These are phyloP conservation scores for Argyrosomus regius DNA, from an alignment of 2,797 vertebrate genomes.

Conservation along the genomic window DNA sequence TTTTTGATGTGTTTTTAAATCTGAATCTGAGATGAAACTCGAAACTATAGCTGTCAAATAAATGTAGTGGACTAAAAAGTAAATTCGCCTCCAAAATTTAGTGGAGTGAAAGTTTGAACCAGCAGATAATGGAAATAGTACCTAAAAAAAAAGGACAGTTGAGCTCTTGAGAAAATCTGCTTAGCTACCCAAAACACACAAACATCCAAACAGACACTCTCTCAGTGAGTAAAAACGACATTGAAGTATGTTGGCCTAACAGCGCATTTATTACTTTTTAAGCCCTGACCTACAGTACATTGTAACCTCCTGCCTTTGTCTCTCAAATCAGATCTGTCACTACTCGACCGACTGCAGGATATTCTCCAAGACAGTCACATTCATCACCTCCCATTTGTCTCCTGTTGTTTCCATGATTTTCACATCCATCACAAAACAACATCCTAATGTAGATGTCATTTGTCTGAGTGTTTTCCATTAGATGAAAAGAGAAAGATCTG, in stretches of 20 bases:
- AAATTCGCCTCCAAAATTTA: background rate
- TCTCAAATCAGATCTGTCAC: constrained; percentile 58
- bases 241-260: constrained; percentile 26
- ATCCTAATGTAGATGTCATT: constrained; percentile 66
- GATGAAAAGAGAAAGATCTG: constrained; percentile 69
- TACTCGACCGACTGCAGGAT: constrained; percentile 34
- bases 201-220: constrained; percentile 7
- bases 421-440: constrained; percentile 68
- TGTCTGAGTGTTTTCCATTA: constrained; percentile 61
- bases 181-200: background rate
- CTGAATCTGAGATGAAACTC: no score
- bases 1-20: background rate
- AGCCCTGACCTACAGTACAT: constrained; percentile 35
- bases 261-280: constrained; percentile 49
- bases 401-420: constrained; percentile 59
- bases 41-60: background rate
- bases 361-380: constrained; percentile 55
- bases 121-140: background rate
- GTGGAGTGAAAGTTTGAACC: background rate
- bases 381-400: constrained; percentile 68
- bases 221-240: constrained; percentile 8
- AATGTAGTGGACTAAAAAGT: background rate
- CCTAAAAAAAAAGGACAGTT: background rate
- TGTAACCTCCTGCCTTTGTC: constrained; percentile 34
- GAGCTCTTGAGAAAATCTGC: constrained; percentile 5